Conservation (phyloP, 1,140 invertebrate species). For the Lordiphosa clarofinis region DNA sequence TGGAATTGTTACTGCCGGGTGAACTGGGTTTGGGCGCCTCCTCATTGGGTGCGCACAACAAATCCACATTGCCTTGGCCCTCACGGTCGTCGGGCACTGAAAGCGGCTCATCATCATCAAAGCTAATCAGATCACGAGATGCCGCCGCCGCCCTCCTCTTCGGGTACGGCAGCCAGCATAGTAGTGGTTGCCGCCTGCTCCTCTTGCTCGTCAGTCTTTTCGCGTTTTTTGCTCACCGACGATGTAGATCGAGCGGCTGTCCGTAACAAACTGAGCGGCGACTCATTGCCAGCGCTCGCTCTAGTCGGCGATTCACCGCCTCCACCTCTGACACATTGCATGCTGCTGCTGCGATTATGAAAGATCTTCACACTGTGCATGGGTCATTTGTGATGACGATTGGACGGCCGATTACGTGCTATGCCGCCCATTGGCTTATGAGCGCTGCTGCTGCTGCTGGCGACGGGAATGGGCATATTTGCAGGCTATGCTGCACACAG, state of each 20-base stretch:
- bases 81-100: constrained; percentile 18
- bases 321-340: constrained; percentile 34
- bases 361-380: constrained; percentile 79
- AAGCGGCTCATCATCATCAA: constrained; percentile 58
- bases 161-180: constrained; percentile 63
- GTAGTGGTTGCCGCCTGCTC: constrained; percentile 20
- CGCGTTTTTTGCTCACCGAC: constrained; percentile 58
- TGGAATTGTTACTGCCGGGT: constrained; percentile 62
- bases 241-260: constrained; percentile 64
- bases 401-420: constrained; percentile 66
- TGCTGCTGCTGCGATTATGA: constrained; percentile 70
- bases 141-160: constrained; percentile 27
- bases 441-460: constrained; percentile 54
- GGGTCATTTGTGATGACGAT: constrained; percentile 77
- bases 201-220: constrained; percentile 34
- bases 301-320: constrained; percentile 29
- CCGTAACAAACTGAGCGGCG: constrained; percentile 55
- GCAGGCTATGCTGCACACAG: constrained; percentile 71
- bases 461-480: constrained; percentile 69
- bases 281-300: constrained; percentile 24
- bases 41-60: constrained; percentile 60
- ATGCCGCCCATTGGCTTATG: constrained; percentile 59
- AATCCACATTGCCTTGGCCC: constrained; percentile 37
- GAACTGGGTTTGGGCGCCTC: constrained; percentile 48
- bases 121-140: constrained; percentile 66